phyloP scores from a whole-genome alignment of 1,140 invertebrate genomes.

The Leguminivora glycinivorella region DNA sequence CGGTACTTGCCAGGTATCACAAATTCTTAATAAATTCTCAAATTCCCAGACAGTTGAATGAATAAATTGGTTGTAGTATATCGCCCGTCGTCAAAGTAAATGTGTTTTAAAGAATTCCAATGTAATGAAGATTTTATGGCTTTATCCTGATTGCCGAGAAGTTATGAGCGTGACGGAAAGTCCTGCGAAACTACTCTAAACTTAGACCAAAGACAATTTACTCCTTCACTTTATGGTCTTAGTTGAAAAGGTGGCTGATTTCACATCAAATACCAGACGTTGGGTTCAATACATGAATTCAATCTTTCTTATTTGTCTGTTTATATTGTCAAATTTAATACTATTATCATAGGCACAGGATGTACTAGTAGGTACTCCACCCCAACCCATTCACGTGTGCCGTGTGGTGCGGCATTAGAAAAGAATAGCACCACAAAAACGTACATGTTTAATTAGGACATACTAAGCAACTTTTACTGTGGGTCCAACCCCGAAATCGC shows the following conservation, averaged over 20 bases:
- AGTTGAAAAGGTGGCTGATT: background rate
- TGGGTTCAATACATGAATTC: background rate
- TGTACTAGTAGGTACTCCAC: too few species aligned
- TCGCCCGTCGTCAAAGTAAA: background rate
- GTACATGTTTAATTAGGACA: too few species aligned
- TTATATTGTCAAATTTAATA: too few species aligned
- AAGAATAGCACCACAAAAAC: too few species aligned
- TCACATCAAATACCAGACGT: background rate
- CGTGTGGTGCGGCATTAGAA: too few species aligned
- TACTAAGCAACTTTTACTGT: too few species aligned
- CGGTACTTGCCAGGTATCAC: background rate
- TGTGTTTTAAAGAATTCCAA: background rate
- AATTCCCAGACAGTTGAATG: background rate
- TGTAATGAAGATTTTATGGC: background rate
- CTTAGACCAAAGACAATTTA: background rate
- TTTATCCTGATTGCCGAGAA: background rate
- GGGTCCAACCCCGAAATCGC: too few species aligned
- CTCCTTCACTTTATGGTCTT: background rate
- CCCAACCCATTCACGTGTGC: too few species aligned
- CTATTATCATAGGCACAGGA: too few species aligned
- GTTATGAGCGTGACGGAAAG: background rate
- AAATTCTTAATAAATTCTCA: background rate
- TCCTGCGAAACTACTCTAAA: background rate
- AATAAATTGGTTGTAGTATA: background rate
- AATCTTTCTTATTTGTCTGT: background rate